These are phyloP conservation scores for Leptobrachium leishanense DNA, from an alignment of 2,113 vertebrate genomes.

Conservation along the genomic window DNA sequence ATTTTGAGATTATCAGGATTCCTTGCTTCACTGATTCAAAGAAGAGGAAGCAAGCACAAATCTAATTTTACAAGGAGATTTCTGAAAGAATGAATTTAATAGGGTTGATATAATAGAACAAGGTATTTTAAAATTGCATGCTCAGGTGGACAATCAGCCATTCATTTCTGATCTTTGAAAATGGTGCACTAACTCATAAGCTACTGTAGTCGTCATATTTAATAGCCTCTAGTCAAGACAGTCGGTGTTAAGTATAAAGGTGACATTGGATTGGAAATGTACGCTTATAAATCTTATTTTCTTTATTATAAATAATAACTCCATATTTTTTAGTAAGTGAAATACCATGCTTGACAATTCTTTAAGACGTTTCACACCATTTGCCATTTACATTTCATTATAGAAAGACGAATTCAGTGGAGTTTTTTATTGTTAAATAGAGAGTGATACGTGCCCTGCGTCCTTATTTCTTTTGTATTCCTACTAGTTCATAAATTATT, in stretches of 20 bases:
- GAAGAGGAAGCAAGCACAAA: conserved; percentile 61
- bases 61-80: conserved; percentile 74
- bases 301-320: conserved; percentile 30
- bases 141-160: conserved; percentile 66
- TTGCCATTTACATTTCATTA: background rate
- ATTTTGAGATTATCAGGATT: conserved; percentile 58
- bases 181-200: conserved; percentile 56
- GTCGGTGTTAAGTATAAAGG: conserved; percentile 70
- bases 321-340: conserved; percentile 10
- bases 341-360: conserved; percentile 22
- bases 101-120: conserved; percentile 65
- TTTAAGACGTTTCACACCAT: conserved; percentile 9
- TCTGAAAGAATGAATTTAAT: conserved; percentile 64
- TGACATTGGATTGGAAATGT: conserved; percentile 63
- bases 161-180: conserved; percentile 62
- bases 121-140: conserved; percentile 71
- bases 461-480: too few species aligned
- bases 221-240: conserved; percentile 59
- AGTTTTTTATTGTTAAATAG: too few species aligned
- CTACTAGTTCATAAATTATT: too few species aligned
- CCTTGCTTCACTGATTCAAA: conserved; percentile 63
- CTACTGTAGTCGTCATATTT: conserved; percentile 55
- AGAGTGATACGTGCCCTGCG: too few species aligned
- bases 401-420: background rate
- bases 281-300: conserved; percentile 55